Evolutionary conservation across 2,888 invertebrate genomes (phyloP).

Genomic region (Acrocyrtus sp.): DNA sequence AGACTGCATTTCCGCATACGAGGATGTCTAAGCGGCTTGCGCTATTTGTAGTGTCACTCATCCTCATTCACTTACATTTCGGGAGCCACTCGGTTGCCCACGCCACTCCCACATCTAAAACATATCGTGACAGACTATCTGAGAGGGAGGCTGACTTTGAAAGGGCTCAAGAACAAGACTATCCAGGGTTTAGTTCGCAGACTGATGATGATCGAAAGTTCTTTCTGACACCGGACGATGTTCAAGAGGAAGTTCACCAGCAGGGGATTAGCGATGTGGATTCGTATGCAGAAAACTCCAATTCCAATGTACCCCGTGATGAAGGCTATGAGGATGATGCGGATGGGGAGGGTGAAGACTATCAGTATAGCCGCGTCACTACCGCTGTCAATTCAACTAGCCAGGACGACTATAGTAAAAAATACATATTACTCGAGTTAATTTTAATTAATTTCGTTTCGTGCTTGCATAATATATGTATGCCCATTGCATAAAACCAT

Average conservation of each 20-base stretch:
- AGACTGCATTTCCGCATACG: slow-evolving; percentile 11
- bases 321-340: slow-evolving; percentile 27
- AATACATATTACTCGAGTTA: too few species aligned
- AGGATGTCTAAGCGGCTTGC: slow-evolving; percentile 28
- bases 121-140: slow-evolving; percentile 16
- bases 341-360: slow-evolving; percentile 9
- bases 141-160: not conserved
- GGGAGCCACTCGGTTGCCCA: slow-evolving; percentile 15
- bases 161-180: slow-evolving; percentile 20
- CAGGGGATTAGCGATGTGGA: slow-evolving; percentile 16
- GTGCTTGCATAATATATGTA: too few species aligned
- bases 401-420: not conserved
- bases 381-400: not conserved
- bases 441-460: too few species aligned
- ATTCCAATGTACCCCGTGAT: slow-evolving; percentile 7
- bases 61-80: slow-evolving; percentile 7
- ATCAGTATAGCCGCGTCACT: not conserved
- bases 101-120: slow-evolving; percentile 25
- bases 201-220: not conserved
- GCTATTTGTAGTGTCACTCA: slow-evolving; percentile 15
- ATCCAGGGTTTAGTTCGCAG: too few species aligned
- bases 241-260: slow-evolving; percentile 29
- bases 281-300: not conserved
- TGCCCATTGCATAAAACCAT: too few species aligned
- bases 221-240: slow-evolving; percentile 26